phyloP scores from a whole-genome alignment of 1,140 invertebrate species.

The Formica exsecta region DNA sequence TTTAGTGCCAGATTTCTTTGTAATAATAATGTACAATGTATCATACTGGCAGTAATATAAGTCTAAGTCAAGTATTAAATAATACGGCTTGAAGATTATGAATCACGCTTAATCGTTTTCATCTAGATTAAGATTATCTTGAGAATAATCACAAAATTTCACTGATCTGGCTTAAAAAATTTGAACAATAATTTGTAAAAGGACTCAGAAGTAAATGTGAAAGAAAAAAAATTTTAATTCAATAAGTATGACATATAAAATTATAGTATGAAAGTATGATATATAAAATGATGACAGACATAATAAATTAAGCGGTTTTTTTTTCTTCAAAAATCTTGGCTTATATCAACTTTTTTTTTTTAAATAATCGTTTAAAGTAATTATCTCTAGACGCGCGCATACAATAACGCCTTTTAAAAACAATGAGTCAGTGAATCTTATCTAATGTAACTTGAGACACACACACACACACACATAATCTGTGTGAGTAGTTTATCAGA shows the following conservation, averaged over 20 bases:
- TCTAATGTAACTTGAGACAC: neutral
- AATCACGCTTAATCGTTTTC: neutral
- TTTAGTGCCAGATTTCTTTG: neutral
- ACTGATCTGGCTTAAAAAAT: neutral
- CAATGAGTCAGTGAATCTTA: slow-evolving; percentile 1
- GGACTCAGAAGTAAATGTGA: neutral
- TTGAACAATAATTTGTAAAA: neutral
- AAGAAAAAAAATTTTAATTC: neutral
- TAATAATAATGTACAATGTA: neutral
- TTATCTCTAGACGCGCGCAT: neutral
- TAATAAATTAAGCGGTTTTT: neutral
- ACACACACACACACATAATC: neutral
- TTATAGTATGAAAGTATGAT: neutral
- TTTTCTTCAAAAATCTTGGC: neutral
- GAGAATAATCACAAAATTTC: neutral
- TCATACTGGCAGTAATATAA: neutral
- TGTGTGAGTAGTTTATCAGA: neutral
- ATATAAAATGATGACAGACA: neutral
- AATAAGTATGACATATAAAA: neutral
- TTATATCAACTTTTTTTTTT: neutral
- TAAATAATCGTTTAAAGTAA: neutral
- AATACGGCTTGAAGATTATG: neutral
- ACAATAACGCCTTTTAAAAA: neutral
- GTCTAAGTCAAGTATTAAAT: neutral
- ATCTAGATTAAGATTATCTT: neutral